These are phyloP conservation scores for Hypomecis atomaria DNA, from an alignment of 2,888 invertebrate genomes.

Conservation along the genomic window DNA sequence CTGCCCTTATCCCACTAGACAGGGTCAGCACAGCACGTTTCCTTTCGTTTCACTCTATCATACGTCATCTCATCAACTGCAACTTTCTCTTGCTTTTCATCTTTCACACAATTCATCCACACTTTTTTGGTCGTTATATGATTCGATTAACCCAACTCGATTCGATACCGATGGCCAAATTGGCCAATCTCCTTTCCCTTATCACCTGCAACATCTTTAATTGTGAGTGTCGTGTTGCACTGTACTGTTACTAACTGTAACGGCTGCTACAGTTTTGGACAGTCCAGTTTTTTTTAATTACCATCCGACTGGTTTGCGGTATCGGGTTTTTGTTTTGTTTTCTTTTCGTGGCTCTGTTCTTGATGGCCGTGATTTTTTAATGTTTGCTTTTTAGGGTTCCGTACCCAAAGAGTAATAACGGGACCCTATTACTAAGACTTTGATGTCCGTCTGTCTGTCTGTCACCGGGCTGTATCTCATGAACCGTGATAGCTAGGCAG, in stretches of 20 bases:
- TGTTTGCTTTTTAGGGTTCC: slow-evolving; percentile 12
- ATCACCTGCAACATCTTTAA: slow-evolving; percentile 53
- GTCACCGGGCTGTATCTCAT: too few relatives aligned
- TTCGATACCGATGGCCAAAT: not conserved
- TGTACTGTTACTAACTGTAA: slow-evolving; percentile 78
- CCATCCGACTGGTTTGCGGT: slow-evolving; percentile 51
- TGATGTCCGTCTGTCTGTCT: too few relatives aligned
- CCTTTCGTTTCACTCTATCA: too few relatives aligned
- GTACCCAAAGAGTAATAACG: too few relatives aligned
- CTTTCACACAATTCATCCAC: too few relatives aligned
- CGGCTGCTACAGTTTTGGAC: slow-evolving; percentile 71
- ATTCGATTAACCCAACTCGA: not conserved
- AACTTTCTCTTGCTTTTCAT: too few relatives aligned
- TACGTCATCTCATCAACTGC: too few relatives aligned
- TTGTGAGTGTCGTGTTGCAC: slow-evolving; percentile 71
- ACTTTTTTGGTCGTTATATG: too few relatives aligned
- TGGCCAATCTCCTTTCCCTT: slow-evolving; percentile 30
- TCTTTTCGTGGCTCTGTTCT: slow-evolving; percentile 29
- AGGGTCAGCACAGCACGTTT: too few relatives aligned
- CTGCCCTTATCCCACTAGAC: too few relatives aligned
- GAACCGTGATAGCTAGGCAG: too few relatives aligned
- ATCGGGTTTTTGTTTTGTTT: slow-evolving; percentile 45
- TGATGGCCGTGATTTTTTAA: slow-evolving; percentile 31
- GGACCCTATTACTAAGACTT: too few relatives aligned
- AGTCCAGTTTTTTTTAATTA: slow-evolving; percentile 71